Conservation (phyloP, 2,888 invertebrate genomes). For the Drosophila birchii region DNA sequence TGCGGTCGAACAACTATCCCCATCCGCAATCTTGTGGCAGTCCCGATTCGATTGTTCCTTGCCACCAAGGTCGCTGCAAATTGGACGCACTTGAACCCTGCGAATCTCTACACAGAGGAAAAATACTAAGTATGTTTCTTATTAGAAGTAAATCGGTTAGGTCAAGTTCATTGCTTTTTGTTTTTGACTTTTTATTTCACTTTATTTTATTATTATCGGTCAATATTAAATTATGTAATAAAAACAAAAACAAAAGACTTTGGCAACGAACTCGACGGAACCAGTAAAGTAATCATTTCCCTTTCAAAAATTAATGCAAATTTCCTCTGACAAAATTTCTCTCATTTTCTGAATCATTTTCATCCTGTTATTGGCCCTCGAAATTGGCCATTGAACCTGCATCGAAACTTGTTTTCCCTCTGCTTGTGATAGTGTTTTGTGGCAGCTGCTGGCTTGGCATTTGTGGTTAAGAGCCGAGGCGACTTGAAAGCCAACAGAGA, state of each 20-base stretch:
- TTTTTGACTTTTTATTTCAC: too few relatives aligned
- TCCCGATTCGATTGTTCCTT: slow-evolving; percentile 43
- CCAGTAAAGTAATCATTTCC: not conserved
- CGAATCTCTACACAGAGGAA: not conserved
- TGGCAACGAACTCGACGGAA: too few relatives aligned
- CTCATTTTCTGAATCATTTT: slow-evolving; percentile 10
- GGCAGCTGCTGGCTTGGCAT: slow-evolving; percentile 44
- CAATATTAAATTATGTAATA: too few relatives aligned
- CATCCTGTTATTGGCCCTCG: slow-evolving; percentile 63
- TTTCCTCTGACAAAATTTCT: not conserved
- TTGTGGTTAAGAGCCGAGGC: slow-evolving; percentile 48
- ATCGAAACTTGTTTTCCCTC: slow-evolving; percentile 64
- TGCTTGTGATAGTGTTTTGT: slow-evolving; percentile 24
- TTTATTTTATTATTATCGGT: too few relatives aligned
- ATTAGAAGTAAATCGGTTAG: too few relatives aligned
- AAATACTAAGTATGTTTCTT: not conserved
- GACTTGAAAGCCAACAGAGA: slow-evolving; percentile 9
- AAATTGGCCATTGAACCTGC: slow-evolving; percentile 74
- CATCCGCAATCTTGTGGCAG: slow-evolving; percentile 36
- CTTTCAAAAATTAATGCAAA: not conserved
- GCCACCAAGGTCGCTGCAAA: slow-evolving; percentile 71
- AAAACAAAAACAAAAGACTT: too few relatives aligned
- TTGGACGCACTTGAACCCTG: slow-evolving; percentile 69
- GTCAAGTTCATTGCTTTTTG: too few relatives aligned
- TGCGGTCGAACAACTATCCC: slow-evolving; percentile 35